Evolutionary conservation across 30 jellyfish, hydroid and myxozoan genomes (phyloP).

Genomic region (Cassiopea andromeda): DNA sequence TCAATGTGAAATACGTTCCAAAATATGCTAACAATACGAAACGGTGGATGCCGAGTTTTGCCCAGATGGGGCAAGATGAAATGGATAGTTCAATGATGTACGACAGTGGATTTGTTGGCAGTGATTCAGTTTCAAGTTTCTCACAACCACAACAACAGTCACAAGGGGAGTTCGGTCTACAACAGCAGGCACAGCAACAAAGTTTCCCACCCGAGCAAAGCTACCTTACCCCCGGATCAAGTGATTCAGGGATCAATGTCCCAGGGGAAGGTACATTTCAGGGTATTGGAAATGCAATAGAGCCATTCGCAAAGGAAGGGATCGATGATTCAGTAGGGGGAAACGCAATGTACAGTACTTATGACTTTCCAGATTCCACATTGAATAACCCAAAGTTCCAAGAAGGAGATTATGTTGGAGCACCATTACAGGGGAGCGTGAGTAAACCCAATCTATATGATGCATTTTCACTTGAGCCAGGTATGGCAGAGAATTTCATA

Average conservation of each 20-base stretch:
- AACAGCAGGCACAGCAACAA: slow-evolving; percentile 38
- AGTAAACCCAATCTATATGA: slow-evolving; percentile 54
- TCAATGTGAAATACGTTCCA: slow-evolving; percentile 45
- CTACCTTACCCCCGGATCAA: slow-evolving; percentile 55
- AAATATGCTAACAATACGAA: slow-evolving; percentile 57
- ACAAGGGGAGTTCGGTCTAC: slow-evolving; percentile 28
- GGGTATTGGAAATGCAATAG: slow-evolving; percentile 50
- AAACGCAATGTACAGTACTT: slow-evolving; percentile 13
- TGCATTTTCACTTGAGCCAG: slow-evolving; percentile 37
- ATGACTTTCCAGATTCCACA: slow-evolving; percentile 53
- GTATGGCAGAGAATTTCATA: slow-evolving; percentile 59
- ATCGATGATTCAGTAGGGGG: slow-evolving; percentile 36
- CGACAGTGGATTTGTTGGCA: slow-evolving; percentile 69
- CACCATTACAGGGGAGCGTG: slow-evolving; percentile 10
- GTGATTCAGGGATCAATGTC: not conserved
- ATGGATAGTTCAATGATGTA: slow-evolving; percentile 77
- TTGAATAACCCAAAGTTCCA: slow-evolving; percentile 53
- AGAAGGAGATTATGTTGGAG: slow-evolving; percentile 69
- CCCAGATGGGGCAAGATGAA: slow-evolving; percentile 63
- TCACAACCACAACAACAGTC: slow-evolving; percentile 20
- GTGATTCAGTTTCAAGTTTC: slow-evolving; percentile 45
- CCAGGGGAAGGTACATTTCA: slow-evolving; percentile 47
- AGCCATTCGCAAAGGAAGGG: slow-evolving; percentile 67
- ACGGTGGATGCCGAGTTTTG: slow-evolving; percentile 85
- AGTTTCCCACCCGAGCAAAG: slow-evolving; percentile 64